Base-by-base conservation (phyloP, 2,888 invertebrate genomes). In the Lasioglossum figueresi region DNA sequence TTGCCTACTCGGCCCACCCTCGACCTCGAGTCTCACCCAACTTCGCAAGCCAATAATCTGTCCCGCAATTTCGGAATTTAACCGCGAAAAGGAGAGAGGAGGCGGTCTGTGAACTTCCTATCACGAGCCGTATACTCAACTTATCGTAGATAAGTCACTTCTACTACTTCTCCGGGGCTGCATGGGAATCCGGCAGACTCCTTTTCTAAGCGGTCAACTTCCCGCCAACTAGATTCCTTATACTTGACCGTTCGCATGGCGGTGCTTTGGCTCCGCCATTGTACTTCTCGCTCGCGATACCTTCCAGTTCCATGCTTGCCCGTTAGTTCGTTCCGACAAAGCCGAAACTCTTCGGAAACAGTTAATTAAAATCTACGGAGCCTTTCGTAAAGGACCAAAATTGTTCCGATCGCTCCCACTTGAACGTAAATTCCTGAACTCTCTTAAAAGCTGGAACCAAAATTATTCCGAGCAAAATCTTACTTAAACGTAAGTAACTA, bases 31-130 rank as follows among this genome's bases (percentile, higher is more conserved):
- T 88, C 91, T 89, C 91, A 84, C 85, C 85, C 88, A 91, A 93
- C 93, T 93, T 93, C 80, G 88, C 87, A 90, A 93, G 92, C 93
- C 93, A 93, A 93, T 93, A 93, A 93, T 93, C 93, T 92, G 91
- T 91, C 91, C 88, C 85, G 91, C 91, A 92, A 93, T 93, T 93
- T 92, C 91, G 88, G 90, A 91, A 92, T 91, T 89, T 88, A 89
- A 86, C 88, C 88, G 85, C 87, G 87, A 88, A 84, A 86, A 90
- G 88, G 89, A 88, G 86, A 45, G 75, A 78, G 87, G 80, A 86
- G 86, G 84, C 82, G 87, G 88, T 85, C 80, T 89, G 86, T 82
- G 85, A 90, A 90, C 89, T 90, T 90, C 85, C 83, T 79, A 84
- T 89, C 82, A 34, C 83, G 80, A 31, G 85, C 81, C 88, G 88